Evolutionary conservation across 2,888 invertebrate species (phyloP).

Genomic region (Pterostichus madidus): DNA sequence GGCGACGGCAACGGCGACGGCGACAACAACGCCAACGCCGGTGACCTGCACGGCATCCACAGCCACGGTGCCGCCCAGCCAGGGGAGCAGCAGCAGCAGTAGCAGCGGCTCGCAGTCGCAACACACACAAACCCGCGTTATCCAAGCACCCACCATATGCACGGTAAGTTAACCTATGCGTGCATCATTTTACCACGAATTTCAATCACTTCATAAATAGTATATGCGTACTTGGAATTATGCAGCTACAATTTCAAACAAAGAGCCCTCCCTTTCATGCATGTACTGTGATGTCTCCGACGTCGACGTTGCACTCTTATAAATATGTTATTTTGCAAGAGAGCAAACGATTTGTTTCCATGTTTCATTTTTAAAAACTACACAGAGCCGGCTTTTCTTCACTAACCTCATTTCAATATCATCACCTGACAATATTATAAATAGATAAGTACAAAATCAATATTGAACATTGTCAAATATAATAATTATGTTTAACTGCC

Average conservation of each 20-base stretch:
- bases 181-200: slow-evolving; percentile 36
- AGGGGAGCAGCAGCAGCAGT: slow-evolving; percentile 68
- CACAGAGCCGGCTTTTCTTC: background rate
- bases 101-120: slow-evolving; percentile 23
- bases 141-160: slow-evolving; percentile 76
- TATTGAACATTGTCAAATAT: background rate
- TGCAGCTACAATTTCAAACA: slow-evolving; percentile 34
- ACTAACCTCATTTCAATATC: background rate
- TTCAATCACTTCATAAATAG: slow-evolving; percentile 39
- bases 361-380: slow-evolving; percentile 12
- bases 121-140: slow-evolving; percentile 71
- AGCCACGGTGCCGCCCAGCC: slow-evolving; percentile 64
- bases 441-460: background rate
- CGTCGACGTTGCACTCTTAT: slow-evolving; percentile 60
- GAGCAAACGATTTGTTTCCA: slow-evolving; percentile 50
- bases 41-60: slow-evolving; percentile 67
- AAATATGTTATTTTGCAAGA: slow-evolving; percentile 62
- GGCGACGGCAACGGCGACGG: slow-evolving; percentile 71
- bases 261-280: background rate
- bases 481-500: background rate
- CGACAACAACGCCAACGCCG: slow-evolving; percentile 69
- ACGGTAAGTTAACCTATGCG: slow-evolving; percentile 73
- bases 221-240: slow-evolving; percentile 47
- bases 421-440: background rate
- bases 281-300: slow-evolving; percentile 16